Conservation (phyloP, 2,113 vertebrate genomes). For the Sphyrna mokarran region DNA sequence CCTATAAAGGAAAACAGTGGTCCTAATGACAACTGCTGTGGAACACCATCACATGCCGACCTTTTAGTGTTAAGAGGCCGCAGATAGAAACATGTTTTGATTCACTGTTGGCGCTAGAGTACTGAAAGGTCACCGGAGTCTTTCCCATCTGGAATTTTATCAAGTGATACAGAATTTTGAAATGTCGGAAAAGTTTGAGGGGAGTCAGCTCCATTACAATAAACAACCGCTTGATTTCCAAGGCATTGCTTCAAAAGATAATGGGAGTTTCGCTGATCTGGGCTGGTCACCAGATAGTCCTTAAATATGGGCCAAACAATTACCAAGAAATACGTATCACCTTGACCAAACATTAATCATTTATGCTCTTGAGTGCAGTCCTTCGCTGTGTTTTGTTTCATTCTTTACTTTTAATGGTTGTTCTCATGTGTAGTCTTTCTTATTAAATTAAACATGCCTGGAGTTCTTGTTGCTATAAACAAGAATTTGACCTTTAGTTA, state of each 20-base stretch:
- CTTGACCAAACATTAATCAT: background rate
- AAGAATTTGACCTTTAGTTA: conserved; percentile 52
- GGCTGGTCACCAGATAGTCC: background rate
- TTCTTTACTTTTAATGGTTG: background rate
- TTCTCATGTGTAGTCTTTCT: background rate
- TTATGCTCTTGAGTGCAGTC: background rate
- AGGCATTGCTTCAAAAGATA: background rate
- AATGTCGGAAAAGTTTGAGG: background rate
- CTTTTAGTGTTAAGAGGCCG: background rate
- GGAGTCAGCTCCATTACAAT: background rate
- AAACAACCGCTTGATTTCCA: background rate
- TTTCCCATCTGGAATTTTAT: background rate
- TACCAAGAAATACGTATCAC: background rate
- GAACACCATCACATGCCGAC: background rate
- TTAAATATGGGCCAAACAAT: background rate
- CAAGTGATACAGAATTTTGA: background rate
- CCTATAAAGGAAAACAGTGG: background rate
- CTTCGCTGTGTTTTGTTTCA: background rate
- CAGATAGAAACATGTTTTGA: background rate
- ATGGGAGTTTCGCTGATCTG: background rate
- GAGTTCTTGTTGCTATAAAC: conserved; percentile 38
- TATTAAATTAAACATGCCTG: conserved; percentile 21
- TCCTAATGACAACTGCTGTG: background rate
- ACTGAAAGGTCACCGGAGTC: background rate
- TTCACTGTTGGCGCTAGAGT: background rate